Conservation (phyloP, 2,113 vertebrate genomes). For the Pedetes capensis region DNA sequence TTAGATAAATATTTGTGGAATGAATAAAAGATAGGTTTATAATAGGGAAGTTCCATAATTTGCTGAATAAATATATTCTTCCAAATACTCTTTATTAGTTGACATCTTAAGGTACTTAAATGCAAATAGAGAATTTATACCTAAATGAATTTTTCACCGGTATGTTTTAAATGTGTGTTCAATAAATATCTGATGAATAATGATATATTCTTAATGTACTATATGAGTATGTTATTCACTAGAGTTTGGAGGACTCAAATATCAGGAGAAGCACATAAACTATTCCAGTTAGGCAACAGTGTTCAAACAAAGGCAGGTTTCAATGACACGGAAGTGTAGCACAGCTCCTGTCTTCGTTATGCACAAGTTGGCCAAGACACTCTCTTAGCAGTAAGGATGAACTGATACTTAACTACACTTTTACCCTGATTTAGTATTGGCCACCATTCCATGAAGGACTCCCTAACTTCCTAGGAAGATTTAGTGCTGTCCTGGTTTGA, state of each 20-base stretch:
- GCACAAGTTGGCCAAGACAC: not conserved
- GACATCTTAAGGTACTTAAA: not conserved
- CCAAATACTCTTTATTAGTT: slow-evolving; percentile 30
- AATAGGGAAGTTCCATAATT: not conserved
- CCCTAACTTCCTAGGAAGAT: not conserved
- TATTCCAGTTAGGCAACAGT: not conserved
- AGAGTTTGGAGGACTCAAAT: not conserved
- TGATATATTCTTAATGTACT: not conserved
- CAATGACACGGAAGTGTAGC: accelerated
- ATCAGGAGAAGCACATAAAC: not conserved
- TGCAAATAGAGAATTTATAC: slow-evolving; percentile 21
- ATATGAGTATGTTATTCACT: not conserved
- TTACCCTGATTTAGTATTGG: no score
- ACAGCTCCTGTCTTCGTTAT: not conserved
- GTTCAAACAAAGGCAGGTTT: not conserved
- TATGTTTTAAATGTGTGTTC: not conserved
- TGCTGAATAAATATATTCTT: slow-evolving; percentile 47
- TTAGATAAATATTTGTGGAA: slow-evolving; percentile 8
- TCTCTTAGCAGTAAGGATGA: not conserved
- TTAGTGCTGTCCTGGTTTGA: not conserved
- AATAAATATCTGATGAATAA: not conserved
- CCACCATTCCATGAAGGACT: not conserved
- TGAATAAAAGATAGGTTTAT: slow-evolving; percentile 24
- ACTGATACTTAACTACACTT: not conserved
- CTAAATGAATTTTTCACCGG: not conserved